Evolutionary conservation across 2,113 vertebrate genomes (phyloP), one percentile per base, ranked within the genome.

Genomic region (Anoplopoma fimbria): DNA sequence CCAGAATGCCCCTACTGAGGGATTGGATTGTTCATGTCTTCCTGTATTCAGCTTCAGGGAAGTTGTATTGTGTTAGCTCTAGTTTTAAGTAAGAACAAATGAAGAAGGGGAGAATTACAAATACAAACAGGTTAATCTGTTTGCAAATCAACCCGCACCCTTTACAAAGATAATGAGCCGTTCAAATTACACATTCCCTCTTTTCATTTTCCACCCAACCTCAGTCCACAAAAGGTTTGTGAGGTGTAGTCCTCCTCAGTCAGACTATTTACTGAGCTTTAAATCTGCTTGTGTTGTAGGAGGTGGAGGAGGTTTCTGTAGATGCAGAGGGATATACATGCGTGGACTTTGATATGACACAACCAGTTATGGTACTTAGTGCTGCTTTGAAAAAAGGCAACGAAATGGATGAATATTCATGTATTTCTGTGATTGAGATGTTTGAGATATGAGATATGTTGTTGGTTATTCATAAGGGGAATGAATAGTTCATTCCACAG

Each of bases 181-280:
- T 82, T 31, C 64, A 58, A 79, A 77, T 63, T 6, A 61, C 47
- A 77, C n/a, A 61, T 38, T 12, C 12, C 9, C 19, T 10, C 7
- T 33, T 75, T 84, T 78, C 29, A 83, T 79, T 34, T 49, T 21
- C 36, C 69, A 51, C 9, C 49, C 47, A 15, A 25, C 42, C 81
- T 40, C 62, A 65, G n/a, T n/a, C n/a, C n/a, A n/a, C n/a, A n/a
- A n/a, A 19, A 61, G 38, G 40, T 34, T 53, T 53, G 14, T 45
- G 42, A 77, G n/a, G n/a, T n/a, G n/a, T n/a, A n/a, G n/a, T n/a
- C n/a, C n/a, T n/a, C n/a, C n/a, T n/a, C n/a, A n/a, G 12, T 61
- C 38, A 17, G 64, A 63, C 34, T 33, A 19, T 71, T 65, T 40
- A 10, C 58, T 55, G 40, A 49, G 64, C 57, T 31, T 79, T 23